Percentiles rank a stretch among this genome's conserved stretches.
phyloP scores from a whole-genome alignment of 1,140 invertebrate species.

The Tribolium madens region DNA sequence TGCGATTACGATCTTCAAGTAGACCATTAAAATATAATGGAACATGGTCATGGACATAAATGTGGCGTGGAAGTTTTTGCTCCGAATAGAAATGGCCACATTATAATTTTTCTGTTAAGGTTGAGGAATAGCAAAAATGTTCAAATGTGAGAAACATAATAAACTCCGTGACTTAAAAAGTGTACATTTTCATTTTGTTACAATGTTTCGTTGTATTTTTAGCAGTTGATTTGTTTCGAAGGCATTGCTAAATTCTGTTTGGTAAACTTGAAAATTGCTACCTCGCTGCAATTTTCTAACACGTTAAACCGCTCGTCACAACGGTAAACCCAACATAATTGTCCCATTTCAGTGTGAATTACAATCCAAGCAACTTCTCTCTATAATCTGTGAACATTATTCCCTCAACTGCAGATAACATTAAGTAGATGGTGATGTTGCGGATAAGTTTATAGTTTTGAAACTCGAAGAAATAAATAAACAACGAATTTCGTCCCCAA shows the following conservation, averaged over 20 bases:
- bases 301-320: conserved; percentile 14
- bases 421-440: conserved; percentile 25
- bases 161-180: no score
- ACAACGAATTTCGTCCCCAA: neutral
- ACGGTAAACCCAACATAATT: conserved; percentile 27
- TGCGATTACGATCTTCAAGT: neutral
- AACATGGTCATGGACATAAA: conserved; percentile 2
- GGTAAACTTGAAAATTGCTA: no score
- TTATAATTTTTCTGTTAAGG: neutral
- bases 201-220: no score
- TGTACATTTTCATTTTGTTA: no score
- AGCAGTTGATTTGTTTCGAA: no score
- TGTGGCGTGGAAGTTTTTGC: neutral
- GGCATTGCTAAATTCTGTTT: no score
- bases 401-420: conserved; percentile 14
- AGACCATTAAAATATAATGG: neutral
- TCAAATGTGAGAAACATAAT: no score
- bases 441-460: conserved; percentile 4
- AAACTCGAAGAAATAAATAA: neutral
- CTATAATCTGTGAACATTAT: neutral
- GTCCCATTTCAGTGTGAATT: conserved; percentile 27
- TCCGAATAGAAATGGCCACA: neutral
- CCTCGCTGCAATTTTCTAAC: conserved; percentile 2
- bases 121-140: neutral
- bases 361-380: conserved; percentile 2